Evolutionary conservation across 2,797 vertebrate species (phyloP), one percentile per base, ranked within the genome.

Genomic region (Balearica regulorum): DNA sequence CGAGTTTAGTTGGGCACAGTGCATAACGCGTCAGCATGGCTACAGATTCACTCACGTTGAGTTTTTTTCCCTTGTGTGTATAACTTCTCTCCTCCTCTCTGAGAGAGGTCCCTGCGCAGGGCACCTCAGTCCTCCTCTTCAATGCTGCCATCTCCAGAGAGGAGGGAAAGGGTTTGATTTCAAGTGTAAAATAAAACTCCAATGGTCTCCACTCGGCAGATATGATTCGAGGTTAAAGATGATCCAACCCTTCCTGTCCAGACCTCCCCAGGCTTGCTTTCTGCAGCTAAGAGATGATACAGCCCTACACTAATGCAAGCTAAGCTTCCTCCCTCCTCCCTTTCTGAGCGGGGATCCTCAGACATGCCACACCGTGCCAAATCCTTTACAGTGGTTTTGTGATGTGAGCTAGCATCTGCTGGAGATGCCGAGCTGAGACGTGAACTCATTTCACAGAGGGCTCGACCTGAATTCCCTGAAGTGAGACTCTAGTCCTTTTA

Each of bases 381-480:
- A 97, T 97, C 95, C 94, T 98, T 98, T 94, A 96, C 80, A 73
- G 87, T 97, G 96, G 93, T 93, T 98, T 98, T 97, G 94, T 97
- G 97, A 98, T 98, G 95, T 95, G 97, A 97, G 94, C 88, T 97
- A 88, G 96, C 97, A 97, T 96, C 97, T 95, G 71, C 26, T 89
- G 96, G 95, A 97, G 95, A 97, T 89, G 96, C 96, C 31, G 91
- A 97, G 93, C 97, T 96, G 96, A 97, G 96, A 97, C 5, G 33
- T 95, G 97, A 98, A 98, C 96, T 97, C 69, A 0, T 96, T 95
- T 98, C 97, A 81, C 96, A 39, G 69, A 97, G 96, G 97, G 91
- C 97, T 94, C 4, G 82, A 96, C 96, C 96, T 97, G 96, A 98
- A 98, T 98, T 98, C 98, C 98, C 98, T 97, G 95, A 98, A 98